Percentiles rank a stretch among this genome's conserved stretches.
These are phyloP conservation scores for Antedon mediterranea DNA, from an alignment of 53 echinoderm and acorn worm species.

Conservation along the genomic window DNA sequence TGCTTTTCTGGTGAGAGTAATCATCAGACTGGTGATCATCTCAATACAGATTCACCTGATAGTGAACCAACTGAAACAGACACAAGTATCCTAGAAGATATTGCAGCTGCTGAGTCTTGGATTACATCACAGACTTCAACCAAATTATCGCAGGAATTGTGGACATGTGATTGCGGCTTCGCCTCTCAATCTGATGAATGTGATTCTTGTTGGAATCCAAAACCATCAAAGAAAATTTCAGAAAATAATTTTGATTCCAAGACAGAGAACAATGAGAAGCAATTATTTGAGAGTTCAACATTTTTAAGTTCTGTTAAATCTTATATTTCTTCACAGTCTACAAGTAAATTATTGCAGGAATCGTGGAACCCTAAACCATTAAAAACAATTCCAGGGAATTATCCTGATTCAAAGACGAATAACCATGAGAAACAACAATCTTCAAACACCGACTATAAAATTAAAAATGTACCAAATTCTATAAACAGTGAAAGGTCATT, in stretches of 20 bases:
- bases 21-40: too few species aligned
- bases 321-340: neutral
- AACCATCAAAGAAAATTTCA: constrained; percentile 6
- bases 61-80: neutral
- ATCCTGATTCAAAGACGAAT: neutral
- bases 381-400: neutral
- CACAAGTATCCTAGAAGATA: neutral
- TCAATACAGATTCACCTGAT: neutral
- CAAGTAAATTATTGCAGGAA: neutral
- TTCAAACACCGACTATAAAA: neutral
- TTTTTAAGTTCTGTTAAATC: neutral
- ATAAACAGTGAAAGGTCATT: neutral
- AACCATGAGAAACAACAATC: neutral
- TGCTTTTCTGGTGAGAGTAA: too few species aligned
- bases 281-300: neutral
- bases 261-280: neutral
- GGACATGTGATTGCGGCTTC: constrained; percentile 33
- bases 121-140: neutral
- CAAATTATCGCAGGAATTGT: constrained; percentile 5
- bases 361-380: constrained; percentile 26
- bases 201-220: constrained; percentile 32
- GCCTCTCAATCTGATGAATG: constrained; percentile 13
- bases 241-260: neutral
- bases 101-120: neutral
- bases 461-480: neutral